Percentiles rank a stretch among this genome's conserved stretches.
Conservation (phyloP, 2,888 invertebrate genomes). For the Parnassius apollo region DNA sequence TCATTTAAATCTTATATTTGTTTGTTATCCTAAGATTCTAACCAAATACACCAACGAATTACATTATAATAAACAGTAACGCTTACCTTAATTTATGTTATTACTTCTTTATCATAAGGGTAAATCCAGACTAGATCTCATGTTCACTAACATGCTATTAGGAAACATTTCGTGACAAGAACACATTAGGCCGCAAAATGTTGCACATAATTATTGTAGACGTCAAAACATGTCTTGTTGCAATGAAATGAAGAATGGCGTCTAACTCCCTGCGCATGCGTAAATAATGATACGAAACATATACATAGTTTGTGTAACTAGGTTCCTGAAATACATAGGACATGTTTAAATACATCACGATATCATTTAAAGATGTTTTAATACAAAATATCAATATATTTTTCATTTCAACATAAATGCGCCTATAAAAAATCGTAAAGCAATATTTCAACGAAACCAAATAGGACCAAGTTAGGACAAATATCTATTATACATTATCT, state of each 20-base stretch:
- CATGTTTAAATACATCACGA: too few species aligned
- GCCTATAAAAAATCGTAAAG: not conserved
- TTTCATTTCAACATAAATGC: not conserved
- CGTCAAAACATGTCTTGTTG: constrained; percentile 72
- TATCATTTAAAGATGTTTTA: too few species aligned
- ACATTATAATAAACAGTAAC: constrained; percentile 1
- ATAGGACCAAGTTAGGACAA: too few species aligned
- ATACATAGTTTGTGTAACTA: too few species aligned
- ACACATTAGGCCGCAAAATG: constrained; percentile 63
- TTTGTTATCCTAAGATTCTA: too few species aligned
- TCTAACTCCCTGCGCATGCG: constrained; percentile 74
- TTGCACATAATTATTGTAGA: constrained; percentile 55
- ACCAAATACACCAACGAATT: too few species aligned
- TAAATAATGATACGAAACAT: constrained; percentile 25
- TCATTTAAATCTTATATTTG: too few species aligned
- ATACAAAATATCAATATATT: too few species aligned
- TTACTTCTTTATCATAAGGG: constrained; percentile 73
- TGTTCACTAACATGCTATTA: constrained; percentile 56
- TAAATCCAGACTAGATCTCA: constrained; percentile 59
- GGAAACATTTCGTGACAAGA: constrained; percentile 71
- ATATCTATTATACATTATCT: too few species aligned
- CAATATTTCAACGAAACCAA: not conserved
- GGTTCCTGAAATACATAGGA: too few species aligned
- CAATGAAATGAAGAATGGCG: constrained; percentile 73
- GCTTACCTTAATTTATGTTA: constrained; percentile 56